Base-by-base conservation (phyloP, 2,113 vertebrate species). In the Ctenodactylus gundi region DNA sequence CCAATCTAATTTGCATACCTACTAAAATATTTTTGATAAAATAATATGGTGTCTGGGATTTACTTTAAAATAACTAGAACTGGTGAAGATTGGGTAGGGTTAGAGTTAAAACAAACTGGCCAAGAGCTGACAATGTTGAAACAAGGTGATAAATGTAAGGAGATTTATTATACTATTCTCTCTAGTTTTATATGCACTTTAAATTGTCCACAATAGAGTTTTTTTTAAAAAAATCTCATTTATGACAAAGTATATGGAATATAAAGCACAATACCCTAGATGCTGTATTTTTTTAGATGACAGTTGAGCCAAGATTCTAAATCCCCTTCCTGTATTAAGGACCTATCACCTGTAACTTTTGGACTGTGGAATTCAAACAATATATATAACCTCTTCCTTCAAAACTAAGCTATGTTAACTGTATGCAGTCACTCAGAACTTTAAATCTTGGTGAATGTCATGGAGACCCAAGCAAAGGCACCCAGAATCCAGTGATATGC, bases 91-190 rank as follows among this genome's bases (percentile, higher is more conserved):
- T 64, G 60, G 21, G 10, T 27, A n/a, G 7, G 12, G 21, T 7
- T 46, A 94, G 55, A 86, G 36, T 83, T 83, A 83, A 83, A 94
- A 67, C 85, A 80, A 94, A 67, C 7, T 65, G 62, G 41, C 8
- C 49, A 12, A 58, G 15, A 60, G 51, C 23, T 46, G n/a, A 90
- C 21, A 46, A 39, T 67, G 41, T 39, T 94, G 44, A 67, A 87
- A 60, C 7, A 15, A 18, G 34, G 68, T 81, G 60, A 90, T 31
- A 3, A 77, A 21, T 51, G 1, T 25, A 51, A 58, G 25, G 36
- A 1, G 10, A 62, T 36, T 83, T 78, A 68, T 58, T 29, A 82
- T 15, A 76, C 17, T 27, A 6, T 65, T 77, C 25, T n/a, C n/a
- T n/a, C n/a, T 57, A 41, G 75, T 76, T 91, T 64, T 75, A 65